phyloP scores from a whole-genome alignment of 2,888 invertebrate species.

The Troglohyphantes excavatus region DNA sequence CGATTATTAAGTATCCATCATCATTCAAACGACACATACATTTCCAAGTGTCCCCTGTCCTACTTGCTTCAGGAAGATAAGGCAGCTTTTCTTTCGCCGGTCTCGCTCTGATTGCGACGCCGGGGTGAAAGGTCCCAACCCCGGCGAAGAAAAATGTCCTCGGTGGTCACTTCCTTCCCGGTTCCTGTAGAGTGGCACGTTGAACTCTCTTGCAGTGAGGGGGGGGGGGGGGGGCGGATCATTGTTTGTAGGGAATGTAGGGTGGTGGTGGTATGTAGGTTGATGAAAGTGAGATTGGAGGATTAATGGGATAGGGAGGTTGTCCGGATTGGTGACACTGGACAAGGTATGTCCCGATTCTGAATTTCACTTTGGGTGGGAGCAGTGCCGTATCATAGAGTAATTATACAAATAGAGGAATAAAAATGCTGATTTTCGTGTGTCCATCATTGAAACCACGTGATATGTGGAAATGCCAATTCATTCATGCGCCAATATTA shows the following conservation, averaged over 20 bases:
- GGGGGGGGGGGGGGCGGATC: slow-evolving; percentile 15
- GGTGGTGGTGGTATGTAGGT: slow-evolving; percentile 16
- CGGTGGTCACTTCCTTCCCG: slow-evolving; percentile 44
- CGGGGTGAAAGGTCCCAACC: slow-evolving; percentile 46
- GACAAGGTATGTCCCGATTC: not conserved
- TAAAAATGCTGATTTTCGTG: too few relatives aligned
- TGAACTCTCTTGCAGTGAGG: slow-evolving; percentile 32
- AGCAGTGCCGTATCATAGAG: too few relatives aligned
- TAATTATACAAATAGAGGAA: too few relatives aligned
- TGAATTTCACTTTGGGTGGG: too few relatives aligned
- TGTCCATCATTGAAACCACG: too few relatives aligned
- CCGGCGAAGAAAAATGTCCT: slow-evolving; percentile 1
- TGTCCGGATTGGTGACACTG: not conserved
- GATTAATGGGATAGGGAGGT: slow-evolving; percentile 13
- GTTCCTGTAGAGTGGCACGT: slow-evolving; percentile 28
- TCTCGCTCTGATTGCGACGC: slow-evolving; percentile 56
- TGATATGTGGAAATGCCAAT: too few relatives aligned
- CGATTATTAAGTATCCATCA: too few relatives aligned
- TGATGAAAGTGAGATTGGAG: slow-evolving; percentile 48
- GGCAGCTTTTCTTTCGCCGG: slow-evolving; percentile 15
- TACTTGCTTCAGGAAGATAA: not conserved
- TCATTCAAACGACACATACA: slow-evolving; percentile 14
- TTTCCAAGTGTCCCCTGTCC: not conserved
- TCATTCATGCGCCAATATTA: too few relatives aligned
- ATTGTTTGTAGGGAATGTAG: slow-evolving; percentile 3